Evolutionary conservation across 2,113 vertebrate species (phyloP).

Genomic region (Sinocyclocheilus anshuiensis): DNA sequence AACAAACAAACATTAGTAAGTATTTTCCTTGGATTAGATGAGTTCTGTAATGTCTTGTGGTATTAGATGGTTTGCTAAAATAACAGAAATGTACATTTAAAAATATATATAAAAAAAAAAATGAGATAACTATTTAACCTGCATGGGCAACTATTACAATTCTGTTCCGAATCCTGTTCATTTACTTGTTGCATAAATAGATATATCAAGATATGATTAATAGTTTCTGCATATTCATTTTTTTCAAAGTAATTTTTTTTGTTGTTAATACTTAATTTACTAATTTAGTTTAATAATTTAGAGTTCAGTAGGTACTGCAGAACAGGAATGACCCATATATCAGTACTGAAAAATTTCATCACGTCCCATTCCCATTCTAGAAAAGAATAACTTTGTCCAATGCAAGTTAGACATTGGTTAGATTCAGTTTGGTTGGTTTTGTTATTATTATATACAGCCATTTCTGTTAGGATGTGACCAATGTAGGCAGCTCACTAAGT

Average conservation of each 20-base stretch:
- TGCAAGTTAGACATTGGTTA: too few species aligned
- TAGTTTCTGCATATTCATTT: not conserved
- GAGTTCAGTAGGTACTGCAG: too few species aligned
- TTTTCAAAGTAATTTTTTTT: not conserved
- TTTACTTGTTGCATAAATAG: not conserved
- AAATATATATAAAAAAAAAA: not conserved
- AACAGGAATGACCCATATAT: too few species aligned
- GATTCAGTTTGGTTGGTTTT: too few species aligned
- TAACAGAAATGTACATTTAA: not conserved
- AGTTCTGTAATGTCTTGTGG: not conserved
- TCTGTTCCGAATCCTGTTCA: not conserved
- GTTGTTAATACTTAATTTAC: too few species aligned
- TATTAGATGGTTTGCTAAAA: not conserved
- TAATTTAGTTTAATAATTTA: too few species aligned
- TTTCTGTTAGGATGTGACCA: too few species aligned
- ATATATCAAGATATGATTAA: not conserved
- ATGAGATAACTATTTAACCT: not conserved
- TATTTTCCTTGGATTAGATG: not conserved
- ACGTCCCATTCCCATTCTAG: too few species aligned
- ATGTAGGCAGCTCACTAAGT: too few species aligned
- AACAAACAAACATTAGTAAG: not conserved
- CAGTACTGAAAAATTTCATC: too few species aligned
- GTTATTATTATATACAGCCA: too few species aligned
- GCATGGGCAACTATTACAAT: not conserved
- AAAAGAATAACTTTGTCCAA: too few species aligned